Evolutionary conservation across 2,888 invertebrate genomes (phyloP), one percentile per base, ranked within the genome.

Genomic region (Lasioglossum villosulum): DNA sequence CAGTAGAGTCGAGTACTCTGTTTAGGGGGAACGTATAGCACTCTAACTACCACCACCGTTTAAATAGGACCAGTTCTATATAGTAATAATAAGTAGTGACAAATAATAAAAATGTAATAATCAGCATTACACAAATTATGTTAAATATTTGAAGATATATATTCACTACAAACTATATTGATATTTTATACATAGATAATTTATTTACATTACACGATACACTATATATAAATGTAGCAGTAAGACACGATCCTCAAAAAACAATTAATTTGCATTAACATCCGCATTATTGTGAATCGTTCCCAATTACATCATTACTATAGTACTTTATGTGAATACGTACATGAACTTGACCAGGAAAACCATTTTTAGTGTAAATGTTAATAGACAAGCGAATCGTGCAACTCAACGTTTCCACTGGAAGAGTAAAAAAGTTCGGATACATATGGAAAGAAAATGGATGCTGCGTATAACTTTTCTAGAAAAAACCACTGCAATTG

Each of bases 401-500:
- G 59, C 10, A 10, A 52, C 6, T 30, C 30, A 30, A 27, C 2
- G 30, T 30, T 30, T 16, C 59, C 59, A 63, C 30, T 63, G 6
- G 27, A 5, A 63, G 16, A 1, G 16, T 30, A 63, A 27, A 14
- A 59, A 27, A 27, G 59, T 59, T 0, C 27, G 12, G 27, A 34
- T 52, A 63, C 1, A 10, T 30, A 63, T 70, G 30, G 39, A n/a
- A 59, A 68, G 10, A 42, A 10, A 34, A 39, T 48, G 16, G n/a
- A 82, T 70, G 27, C 19, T 6, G n/a, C n/a, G 8, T 34, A 34
- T 71, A 5, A 27, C 5, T 2, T 73, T 37, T 73, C 10, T 78
- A 52, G 48, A 30, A 27, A 27, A 78, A 75, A 70, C 68, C 48
- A 68, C 12, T 19, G 30, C 39, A 52, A 78, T 71, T 48, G 70